Base-by-base conservation (phyloP, 2,888 invertebrate species). In the Microplitis manilae region DNA sequence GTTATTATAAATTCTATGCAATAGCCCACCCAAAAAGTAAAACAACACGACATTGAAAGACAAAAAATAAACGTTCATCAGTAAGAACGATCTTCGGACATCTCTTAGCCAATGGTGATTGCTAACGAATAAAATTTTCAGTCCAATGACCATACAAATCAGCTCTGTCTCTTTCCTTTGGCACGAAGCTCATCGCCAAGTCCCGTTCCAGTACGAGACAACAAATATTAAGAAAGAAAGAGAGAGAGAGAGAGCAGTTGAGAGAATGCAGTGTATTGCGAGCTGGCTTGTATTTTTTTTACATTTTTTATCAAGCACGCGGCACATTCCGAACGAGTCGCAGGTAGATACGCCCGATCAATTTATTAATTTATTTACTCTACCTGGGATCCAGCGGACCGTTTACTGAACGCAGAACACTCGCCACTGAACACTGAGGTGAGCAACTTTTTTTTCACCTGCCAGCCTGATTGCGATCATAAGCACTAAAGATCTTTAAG, bases 291-390 rank as follows among this genome's bases (percentile, higher is more conserved):
- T 59, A 69, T 78, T 78, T 73, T 65, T 70, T 72, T 41, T 72
- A 71, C 30, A n/a, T 71, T 71, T 61, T 30, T 61, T 71, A 59
- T 13, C 60, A 60, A 69, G 76, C 78, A 73, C 75, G 78, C 68
- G 78, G 76, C 70, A 72, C 77, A 81, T 80, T 77, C 79, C 79
- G 67, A 17, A 64, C 74, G 71, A 59, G 71, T 71, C 76, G n/a
- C 41, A 41, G 41, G 69, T 65, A 65, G 76, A 70, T 73, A 74
- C 79, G 77, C 68, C 76, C 82, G 79, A 80, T 82, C 80, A 80
- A 82, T 83, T 83, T 83, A 83, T 83, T 83, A 81, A 83, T 83
- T 84, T 82, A 84, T 83, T 83, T 84, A 83, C 82, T 79, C 80
- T 70, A 76, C 75, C 80, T 77, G 77, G 78, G 77, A 80, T 79